Conservation (phyloP, 2,113 vertebrate genomes). For the Seriola aureovittata region DNA sequence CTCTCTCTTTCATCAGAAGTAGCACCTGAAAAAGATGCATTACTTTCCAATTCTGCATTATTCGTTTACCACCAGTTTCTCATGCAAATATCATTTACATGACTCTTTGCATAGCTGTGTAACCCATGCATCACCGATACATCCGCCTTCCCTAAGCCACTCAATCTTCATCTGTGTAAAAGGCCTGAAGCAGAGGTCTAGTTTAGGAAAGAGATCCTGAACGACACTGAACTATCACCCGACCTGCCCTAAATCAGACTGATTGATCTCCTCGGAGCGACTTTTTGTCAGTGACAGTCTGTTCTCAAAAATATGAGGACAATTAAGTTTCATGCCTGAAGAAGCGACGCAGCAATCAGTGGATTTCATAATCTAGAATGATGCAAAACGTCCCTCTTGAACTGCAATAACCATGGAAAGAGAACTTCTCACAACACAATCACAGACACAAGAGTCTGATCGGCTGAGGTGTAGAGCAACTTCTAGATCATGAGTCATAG, state of each 20-base stretch:
- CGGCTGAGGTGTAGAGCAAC: constrained; percentile 4
- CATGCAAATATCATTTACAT: constrained; percentile 61
- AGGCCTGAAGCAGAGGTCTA: constrained; percentile 17
- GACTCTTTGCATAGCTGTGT: constrained; percentile 65
- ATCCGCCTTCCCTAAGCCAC: constrained; percentile 40
- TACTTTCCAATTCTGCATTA: constrained; percentile 17
- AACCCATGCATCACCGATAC: constrained; percentile 39
- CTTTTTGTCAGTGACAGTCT: background rate
- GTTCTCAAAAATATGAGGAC: constrained; percentile 17
- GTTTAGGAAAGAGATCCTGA: constrained; percentile 20
- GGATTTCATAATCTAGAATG: constrained; percentile 39
- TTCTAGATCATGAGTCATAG: constrained; percentile 35
- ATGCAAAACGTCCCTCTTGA: constrained; percentile 34
- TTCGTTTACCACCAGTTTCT: constrained; percentile 47
- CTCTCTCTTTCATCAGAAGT: background rate
- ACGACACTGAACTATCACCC: constrained; percentile 34
- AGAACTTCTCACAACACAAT: constrained; percentile 36
- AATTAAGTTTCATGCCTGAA: constrained; percentile 11
- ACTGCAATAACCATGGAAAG: constrained; percentile 38
- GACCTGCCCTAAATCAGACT: constrained; percentile 27
- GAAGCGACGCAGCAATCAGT: constrained; percentile 37
- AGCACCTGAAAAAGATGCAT: background rate
- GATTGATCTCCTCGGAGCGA: constrained; percentile 14
- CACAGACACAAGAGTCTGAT: constrained; percentile 9
- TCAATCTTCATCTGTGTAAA: constrained; percentile 18